These are phyloP conservation scores for Drosophila kokeensis DNA, from an alignment of 2,888 invertebrate species.

Conservation along the genomic window DNA sequence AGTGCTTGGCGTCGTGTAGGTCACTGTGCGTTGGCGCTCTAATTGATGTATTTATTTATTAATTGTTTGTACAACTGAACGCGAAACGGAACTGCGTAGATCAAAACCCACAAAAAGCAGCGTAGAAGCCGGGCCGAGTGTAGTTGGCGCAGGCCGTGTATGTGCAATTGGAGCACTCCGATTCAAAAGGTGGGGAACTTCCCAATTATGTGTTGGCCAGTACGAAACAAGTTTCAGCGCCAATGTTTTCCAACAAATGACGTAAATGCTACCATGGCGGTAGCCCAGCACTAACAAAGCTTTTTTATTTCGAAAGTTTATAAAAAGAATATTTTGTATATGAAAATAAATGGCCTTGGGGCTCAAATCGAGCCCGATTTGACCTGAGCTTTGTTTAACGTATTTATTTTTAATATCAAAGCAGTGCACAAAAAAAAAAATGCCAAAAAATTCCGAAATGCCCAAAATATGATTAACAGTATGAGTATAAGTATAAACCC, in stretches of 20 bases:
- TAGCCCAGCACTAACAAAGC: slow-evolving; percentile 41
- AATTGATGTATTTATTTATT: slow-evolving; percentile 74
- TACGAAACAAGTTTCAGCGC: slow-evolving; percentile 45
- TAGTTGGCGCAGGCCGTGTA: slow-evolving; percentile 17
- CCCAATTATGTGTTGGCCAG: slow-evolving; percentile 33
- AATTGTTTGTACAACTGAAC: slow-evolving; percentile 49
- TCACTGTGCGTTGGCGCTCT: slow-evolving; percentile 76
- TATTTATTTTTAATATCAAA: slow-evolving; percentile 27
- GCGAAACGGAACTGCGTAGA: slow-evolving; percentile 67
- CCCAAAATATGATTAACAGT: slow-evolving; percentile 15
- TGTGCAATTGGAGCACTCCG: slow-evolving; percentile 56
- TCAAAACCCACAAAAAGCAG: slow-evolving; percentile 2
- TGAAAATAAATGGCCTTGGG: slow-evolving; percentile 76
- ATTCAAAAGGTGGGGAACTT: slow-evolving; percentile 47
- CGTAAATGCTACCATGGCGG: slow-evolving; percentile 55
- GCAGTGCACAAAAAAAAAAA: slow-evolving; percentile 8
- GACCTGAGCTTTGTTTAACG: slow-evolving; percentile 29
- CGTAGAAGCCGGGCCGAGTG: slow-evolving; percentile 2
- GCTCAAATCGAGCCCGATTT: slow-evolving; percentile 6
- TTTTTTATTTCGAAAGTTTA: slow-evolving; percentile 68
- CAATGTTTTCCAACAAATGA: slow-evolving; percentile 41
- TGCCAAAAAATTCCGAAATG: slow-evolving; percentile 8
- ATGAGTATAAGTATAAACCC: background rate
- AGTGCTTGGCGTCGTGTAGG: slow-evolving; percentile 58
- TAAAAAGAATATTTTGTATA: slow-evolving; percentile 67